Base-by-base conservation (phyloP, 1,140 invertebrate species). In the Diorhabda sublineata region DNA sequence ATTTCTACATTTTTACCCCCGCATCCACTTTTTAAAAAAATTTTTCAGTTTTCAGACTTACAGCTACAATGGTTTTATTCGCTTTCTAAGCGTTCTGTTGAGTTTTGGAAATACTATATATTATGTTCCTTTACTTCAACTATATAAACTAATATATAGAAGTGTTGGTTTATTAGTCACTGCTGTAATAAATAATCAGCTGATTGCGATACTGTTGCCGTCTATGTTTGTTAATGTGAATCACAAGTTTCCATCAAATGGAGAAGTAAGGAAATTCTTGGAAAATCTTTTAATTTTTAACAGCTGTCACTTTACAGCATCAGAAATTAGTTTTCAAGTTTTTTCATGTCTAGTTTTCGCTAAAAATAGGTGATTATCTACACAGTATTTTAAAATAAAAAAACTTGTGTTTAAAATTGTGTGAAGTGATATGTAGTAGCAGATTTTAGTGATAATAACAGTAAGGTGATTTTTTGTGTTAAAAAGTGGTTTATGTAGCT, bases 201-300 rank as follows among this genome's bases (percentile, higher is more conserved):
- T 61, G 61, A 68, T 61, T 26, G 61, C 59, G 41, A n/a, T 44
- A 58, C 41, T 66, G 56, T 56, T 56, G 47, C 47, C 47, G 6
- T 3, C 47, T 52, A 52, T 52, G 47, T 8, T 6, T 52, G n/a
- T 52, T 52, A 6, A 52, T 52, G 6, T 52, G 47, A 52, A 52
- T 6, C n/a, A 52, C 2, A 52, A 52, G 47, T 52, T 52, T 52
- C 47, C 47, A 52, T 52, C n/a, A 8, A 52, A 52, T 52, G 47
- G 47, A 52, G 47, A 52, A 6, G 6, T 52, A n/a, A 52, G 47
- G 47, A 52, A 52, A 52, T 52, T 52, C 6, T 52, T 52, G 47
- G 47, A 52, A 52, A 52, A 52, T n/a, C 6, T 52, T 52, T 52
- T 52, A 52, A 8, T 52, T 52, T 52, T 52, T 52, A 52, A 52